Conservation (phyloP, 2,113 vertebrate genomes). For the Symphodus melops region DNA sequence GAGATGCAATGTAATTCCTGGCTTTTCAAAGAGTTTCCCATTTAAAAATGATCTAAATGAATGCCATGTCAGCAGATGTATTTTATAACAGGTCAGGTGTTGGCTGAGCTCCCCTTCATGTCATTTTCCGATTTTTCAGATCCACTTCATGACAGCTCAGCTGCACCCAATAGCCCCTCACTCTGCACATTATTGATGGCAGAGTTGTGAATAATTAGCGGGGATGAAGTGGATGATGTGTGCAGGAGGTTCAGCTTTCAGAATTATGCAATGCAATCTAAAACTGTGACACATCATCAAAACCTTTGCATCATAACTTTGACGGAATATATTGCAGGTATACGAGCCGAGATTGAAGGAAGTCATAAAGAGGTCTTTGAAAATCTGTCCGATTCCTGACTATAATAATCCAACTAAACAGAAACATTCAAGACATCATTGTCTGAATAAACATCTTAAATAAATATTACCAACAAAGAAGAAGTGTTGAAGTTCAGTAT, state of each 20-base stretch:
- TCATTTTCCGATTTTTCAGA: not conserved
- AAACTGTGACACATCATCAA: conserved; percentile 15
- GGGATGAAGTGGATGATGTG: conserved; percentile 1
- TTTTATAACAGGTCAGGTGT: not conserved
- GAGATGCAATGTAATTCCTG: no score
- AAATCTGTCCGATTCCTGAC: no score
- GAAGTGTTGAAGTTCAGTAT: no score
- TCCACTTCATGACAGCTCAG: not conserved
- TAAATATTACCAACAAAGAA: no score
- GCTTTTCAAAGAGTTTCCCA: no score
- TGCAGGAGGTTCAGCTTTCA: not conserved
- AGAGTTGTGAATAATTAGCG: conserved; percentile 4
- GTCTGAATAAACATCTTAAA: no score
- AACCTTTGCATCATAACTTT: not conserved
- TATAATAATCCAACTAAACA: no score
- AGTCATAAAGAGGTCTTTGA: no score
- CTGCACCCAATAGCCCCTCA: conserved; percentile 1
- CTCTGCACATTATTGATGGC: not conserved
- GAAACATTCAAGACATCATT: no score
- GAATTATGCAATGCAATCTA: conserved; percentile 19
- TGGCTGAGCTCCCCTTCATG: not conserved
- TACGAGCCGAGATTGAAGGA: not conserved
- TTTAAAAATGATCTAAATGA: no score
- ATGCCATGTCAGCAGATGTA: no score
- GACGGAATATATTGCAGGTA: not conserved